Percentiles rank a stretch among this genome's conserved stretches.
These are phyloP conservation scores for Agonum fuliginosum DNA, from an alignment of 2,888 invertebrate genomes.

Conservation along the genomic window DNA sequence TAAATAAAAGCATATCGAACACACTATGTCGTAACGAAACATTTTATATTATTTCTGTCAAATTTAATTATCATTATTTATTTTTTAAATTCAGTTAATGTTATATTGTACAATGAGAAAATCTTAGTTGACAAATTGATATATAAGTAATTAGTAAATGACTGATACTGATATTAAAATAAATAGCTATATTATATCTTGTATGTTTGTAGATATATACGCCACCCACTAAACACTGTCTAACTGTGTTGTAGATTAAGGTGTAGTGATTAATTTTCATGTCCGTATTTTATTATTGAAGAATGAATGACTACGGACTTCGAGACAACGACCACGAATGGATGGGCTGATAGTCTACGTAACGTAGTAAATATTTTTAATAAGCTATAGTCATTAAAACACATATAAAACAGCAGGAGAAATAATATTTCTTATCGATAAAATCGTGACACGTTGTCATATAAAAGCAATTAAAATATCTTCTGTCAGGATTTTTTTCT, in stretches of 20 bases:
- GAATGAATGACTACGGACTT: constrained; percentile 29
- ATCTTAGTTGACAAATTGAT: no score
- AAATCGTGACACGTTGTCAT: constrained; percentile 43
- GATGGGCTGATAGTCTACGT: constrained; percentile 17
- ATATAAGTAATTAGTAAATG: no score
- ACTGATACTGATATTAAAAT: no score
- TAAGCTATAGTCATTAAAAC: constrained; percentile 50
- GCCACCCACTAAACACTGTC: constrained; percentile 11
- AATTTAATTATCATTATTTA: no score
- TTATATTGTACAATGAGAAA: no score
- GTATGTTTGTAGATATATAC: neutral
- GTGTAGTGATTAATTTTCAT: constrained; percentile 23
- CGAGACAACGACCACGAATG: no score
- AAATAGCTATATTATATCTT: neutral
- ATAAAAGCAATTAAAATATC: constrained; percentile 43
- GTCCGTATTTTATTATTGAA: constrained; percentile 24
- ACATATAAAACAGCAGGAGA: constrained; percentile 55
- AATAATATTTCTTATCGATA: constrained; percentile 47
- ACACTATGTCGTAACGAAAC: no score
- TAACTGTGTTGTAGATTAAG: neutral
- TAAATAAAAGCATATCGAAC: no score
- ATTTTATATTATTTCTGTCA: no score
- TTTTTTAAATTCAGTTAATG: no score
- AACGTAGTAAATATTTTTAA: constrained; percentile 43
- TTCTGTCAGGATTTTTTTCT: constrained; percentile 34